Evolutionary conservation across 37 sponge, comb jelly and placozoan species (phyloP).

Genomic region (Cliona cf. orientalis): DNA sequence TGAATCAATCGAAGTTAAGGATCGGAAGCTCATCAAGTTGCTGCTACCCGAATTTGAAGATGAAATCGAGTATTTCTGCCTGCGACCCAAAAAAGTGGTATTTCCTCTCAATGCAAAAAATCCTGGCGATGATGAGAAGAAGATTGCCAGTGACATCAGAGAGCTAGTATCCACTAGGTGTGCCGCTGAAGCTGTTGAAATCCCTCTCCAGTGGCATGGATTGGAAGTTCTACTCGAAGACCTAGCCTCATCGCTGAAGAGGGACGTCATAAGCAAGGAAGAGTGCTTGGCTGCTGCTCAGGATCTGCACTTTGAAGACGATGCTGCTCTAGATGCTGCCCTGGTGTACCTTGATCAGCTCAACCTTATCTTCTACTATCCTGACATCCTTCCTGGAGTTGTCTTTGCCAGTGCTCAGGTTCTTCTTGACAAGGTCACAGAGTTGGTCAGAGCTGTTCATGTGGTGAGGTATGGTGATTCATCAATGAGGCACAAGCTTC

Average conservation of each 20-base stretch:
- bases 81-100: neutral
- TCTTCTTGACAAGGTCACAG: slow-evolving; percentile 22
- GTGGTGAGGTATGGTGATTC: neutral
- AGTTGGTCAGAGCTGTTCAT: neutral
- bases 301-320: slow-evolving; percentile 14
- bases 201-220: slow-evolving; percentile 10
- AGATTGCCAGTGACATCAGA: neutral
- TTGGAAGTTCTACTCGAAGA: slow-evolving; percentile 10
- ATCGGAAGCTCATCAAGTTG: slow-evolving; percentile 2
- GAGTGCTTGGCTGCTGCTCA: slow-evolving; percentile 13
- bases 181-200: neutral
- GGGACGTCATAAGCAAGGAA: neutral
- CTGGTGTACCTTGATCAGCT: slow-evolving; percentile 16
- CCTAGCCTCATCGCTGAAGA: neutral
- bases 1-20: slow-evolving; percentile 16
- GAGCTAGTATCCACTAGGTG: neutral
- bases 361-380: slow-evolving; percentile 26
- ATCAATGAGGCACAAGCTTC: too few species aligned
- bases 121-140: neutral
- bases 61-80: neutral
- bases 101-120: slow-evolving; percentile 31
- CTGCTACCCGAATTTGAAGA: slow-evolving; percentile 12
- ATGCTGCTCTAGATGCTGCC: slow-evolving; percentile 26
- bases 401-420: slow-evolving; percentile 23
- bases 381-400: slow-evolving; percentile 13